Evolutionary conservation across 2,888 invertebrate species (phyloP), one percentile per base, ranked within the genome.

Genomic region (Terebella lapidaria): DNA sequence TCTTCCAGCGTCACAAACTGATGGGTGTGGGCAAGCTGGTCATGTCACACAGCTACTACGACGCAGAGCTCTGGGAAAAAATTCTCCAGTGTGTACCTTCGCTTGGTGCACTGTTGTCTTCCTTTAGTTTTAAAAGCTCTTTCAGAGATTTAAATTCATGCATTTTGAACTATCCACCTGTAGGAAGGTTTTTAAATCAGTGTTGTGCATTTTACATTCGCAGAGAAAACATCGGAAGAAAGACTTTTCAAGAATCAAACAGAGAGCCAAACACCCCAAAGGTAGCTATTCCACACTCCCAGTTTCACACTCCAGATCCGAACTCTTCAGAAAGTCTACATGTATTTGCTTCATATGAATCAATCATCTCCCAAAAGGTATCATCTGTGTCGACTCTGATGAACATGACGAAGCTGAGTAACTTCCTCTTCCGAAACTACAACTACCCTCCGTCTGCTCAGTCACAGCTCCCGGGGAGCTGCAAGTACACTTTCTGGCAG

Each of bases 1-100:
- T 89, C 68, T 90, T 90, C 73, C 86, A 84, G 4, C 87, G 87
- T 69, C 86, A 84, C 62, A 77, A 85, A 10, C 76, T 88, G 54
- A 80, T 84, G 81, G 91, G 91, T 18, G 87, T 90, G 0, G 87
- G 73, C 5, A 72, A 87, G 61, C 83, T 92, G 55, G 86, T 92
- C n/a, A 89, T 88, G 87, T 87, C 86, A 60, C 92, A 93, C 76
- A 88, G 92, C 0, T 93, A 92, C 81, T 94, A 94, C 80, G 90
- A 94, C 76, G 91, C 92, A 0, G 84, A 85, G 0, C 83, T 88
- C 18, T 94, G 92, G 91, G 91, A 92, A 78, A 83, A 85, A 62
- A 83, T 92, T 74, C 81, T 94, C 52, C 86, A 86, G 76, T 81
- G 72, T 20, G 49, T 22, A n/a, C 10, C n/a, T n/a, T 35, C n/a